Conservation (phyloP, 2,113 vertebrate genomes). For the Cyprinodon variegatus region DNA sequence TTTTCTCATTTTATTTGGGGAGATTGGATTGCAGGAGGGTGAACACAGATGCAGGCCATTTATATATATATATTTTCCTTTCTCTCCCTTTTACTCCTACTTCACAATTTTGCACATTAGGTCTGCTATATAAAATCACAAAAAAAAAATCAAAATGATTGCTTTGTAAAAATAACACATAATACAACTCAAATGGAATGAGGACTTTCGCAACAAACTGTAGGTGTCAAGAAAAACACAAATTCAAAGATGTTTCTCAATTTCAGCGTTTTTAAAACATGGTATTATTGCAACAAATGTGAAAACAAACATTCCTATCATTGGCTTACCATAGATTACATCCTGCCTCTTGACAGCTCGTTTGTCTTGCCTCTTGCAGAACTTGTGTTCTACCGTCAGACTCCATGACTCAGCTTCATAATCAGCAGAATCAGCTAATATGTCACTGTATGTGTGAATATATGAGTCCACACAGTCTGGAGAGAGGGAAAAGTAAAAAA, state of each 20-base stretch:
- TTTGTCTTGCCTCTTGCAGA: slow-evolving; percentile 89
- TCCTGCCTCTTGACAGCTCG: slow-evolving; percentile 91
- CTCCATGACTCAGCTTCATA: slow-evolving; percentile 96
- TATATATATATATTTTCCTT: neutral
- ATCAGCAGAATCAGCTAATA: slow-evolving; percentile 82
- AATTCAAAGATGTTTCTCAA: neutral
- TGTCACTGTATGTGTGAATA: slow-evolving; percentile 81
- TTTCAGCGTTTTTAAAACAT: neutral
- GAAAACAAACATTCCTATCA: slow-evolving; percentile 19
- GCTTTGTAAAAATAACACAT: too few species aligned
- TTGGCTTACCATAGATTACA: slow-evolving; percentile 91
- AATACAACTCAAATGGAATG: too few species aligned
- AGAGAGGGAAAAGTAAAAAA: neutral
- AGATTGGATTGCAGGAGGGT: too few species aligned
- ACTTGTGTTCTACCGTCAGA: slow-evolving; percentile 86
- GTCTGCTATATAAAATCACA: too few species aligned
- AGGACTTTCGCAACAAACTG: neutral
- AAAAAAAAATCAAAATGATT: too few species aligned
- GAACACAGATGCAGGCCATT: neutral
- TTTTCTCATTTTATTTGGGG: too few species aligned
- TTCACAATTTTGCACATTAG: too few species aligned
- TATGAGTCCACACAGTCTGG: slow-evolving; percentile 86
- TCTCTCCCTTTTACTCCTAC: neutral
- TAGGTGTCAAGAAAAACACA: neutral
- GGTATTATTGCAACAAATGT: neutral